Conservation (phyloP, 2,113 vertebrate species). For the Mobula birostris region DNA sequence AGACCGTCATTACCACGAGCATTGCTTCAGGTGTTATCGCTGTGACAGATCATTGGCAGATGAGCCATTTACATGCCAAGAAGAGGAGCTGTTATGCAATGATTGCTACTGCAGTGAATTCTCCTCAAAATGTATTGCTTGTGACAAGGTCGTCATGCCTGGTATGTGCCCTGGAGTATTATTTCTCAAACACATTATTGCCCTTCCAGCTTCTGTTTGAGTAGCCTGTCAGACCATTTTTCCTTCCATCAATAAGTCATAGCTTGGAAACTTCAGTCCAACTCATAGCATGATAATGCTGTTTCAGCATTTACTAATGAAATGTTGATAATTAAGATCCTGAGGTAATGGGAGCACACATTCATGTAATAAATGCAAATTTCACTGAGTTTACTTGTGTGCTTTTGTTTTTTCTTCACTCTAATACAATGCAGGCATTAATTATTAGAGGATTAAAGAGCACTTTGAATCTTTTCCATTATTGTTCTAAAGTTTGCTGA, state of each 20-base stretch:
- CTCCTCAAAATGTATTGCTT: constrained; percentile 89
- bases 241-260: not conserved
- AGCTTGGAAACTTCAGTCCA: no score
- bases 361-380: no score
- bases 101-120: constrained; percentile 96
- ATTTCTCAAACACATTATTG: not conserved
- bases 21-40: constrained; percentile 94
- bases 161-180: constrained; percentile 57
- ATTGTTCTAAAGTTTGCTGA: no score
- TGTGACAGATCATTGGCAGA: constrained; percentile 88
- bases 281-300: not conserved
- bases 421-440: no score
- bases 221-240: not conserved
- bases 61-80: constrained; percentile 92
- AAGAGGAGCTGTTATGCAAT: constrained; percentile 83
- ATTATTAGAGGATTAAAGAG: no score
- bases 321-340: not conserved
- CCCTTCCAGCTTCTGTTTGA: not conserved
- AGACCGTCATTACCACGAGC: constrained; percentile 89
- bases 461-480: no score
- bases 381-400: no score
- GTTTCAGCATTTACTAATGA: not conserved
- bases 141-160: constrained; percentile 93
- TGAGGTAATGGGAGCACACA: not conserved
- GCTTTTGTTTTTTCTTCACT: no score